phyloP scores from a whole-genome alignment of 2,888 invertebrate species.

The Capitulum mitella region DNA sequence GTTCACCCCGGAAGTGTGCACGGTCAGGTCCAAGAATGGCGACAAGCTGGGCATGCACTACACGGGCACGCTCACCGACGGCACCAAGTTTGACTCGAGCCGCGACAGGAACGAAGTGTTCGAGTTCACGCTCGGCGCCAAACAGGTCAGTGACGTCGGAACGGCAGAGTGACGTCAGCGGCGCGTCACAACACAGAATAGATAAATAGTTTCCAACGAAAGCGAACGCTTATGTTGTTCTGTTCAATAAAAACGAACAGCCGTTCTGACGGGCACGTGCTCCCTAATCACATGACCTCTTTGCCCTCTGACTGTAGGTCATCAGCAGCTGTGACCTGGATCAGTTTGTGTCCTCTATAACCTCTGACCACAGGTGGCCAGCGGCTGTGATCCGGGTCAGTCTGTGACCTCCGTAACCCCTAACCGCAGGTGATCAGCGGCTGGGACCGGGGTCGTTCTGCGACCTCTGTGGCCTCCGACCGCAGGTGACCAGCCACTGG shows the following conservation, averaged over 20 bases:
- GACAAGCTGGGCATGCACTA: conserved; percentile 94
- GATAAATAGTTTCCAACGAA: too few relatives aligned
- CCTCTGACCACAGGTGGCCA: neutral
- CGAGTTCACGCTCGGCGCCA: conserved; percentile 65
- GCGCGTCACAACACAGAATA: too few relatives aligned
- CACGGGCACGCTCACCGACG: conserved; percentile 69
- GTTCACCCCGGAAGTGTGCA: conserved; percentile 50
- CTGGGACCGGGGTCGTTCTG: conserved; percentile 47
- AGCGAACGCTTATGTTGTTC: too few relatives aligned
- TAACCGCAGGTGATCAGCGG: conserved; percentile 46
- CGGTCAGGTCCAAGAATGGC: conserved; percentile 68
- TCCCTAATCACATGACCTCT: too few relatives aligned
- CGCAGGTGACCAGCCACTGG: too few relatives aligned
- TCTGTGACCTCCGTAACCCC: conserved; percentile 36
- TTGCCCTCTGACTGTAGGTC: too few relatives aligned
- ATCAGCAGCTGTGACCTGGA: too few relatives aligned
- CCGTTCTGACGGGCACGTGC: too few relatives aligned
- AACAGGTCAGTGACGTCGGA: neutral
- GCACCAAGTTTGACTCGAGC: conserved; percentile 88
- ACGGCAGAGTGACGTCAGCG: too few relatives aligned
- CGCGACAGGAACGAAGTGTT: conserved; percentile 74
- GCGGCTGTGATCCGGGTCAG: neutral
- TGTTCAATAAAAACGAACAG: too few relatives aligned
- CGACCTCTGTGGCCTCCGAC: too few relatives aligned
- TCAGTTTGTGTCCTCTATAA: neutral